Evolutionary conservation across 2,113 vertebrate genomes (phyloP), one percentile per base, ranked within the genome.

Genomic region (Leiothrix lutea): DNA sequence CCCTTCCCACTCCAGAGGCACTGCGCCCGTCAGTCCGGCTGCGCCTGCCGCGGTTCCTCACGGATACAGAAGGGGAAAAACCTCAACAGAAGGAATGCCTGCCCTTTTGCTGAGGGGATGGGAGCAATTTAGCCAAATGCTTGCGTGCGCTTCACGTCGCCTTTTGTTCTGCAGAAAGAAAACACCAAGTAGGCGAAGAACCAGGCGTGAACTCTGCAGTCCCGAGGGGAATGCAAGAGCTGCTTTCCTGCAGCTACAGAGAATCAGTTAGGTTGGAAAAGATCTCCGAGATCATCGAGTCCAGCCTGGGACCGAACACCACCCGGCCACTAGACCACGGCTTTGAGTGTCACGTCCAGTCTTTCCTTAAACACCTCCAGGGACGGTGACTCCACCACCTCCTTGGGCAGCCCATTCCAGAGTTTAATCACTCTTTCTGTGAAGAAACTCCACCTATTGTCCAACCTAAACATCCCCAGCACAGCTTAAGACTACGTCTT

Each of bases 81-180:
- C 21, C 38, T 17, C 11, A 8, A 8, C 25, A 8, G 15, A 4
- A 51, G 26, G 42, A 23, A 11, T 1, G 26, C 19, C 21, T 5
- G 2, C 51, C 4, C n/a, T 21, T 44, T 8, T 4, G 42, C 61
- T 5, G 29, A 29, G 33, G 2, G 10, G 10, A 35, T 16, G 44
- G 9, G 24, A 50, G 24, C 29, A 11, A 6, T 28, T 40, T 9
- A 3, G 3, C 20, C 29, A 10, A 29, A 18, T 12, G 5, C 19
- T 28, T 1, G 10, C 2, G 0, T 4, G 12, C 3, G 5, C 25
- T 28, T 51, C 16, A 1, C 8, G 1, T 20, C 14, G 11, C 33
- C n/a, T 82, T 81, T 80, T 29, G 5, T n/a, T 79, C 33, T 11
- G 24, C 44, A 36, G 29, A 15, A 86, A 2, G 13, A 17, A 33